Evolutionary conservation across 2,113 vertebrate genomes (phyloP).

Genomic region (Malurus elegans): DNA sequence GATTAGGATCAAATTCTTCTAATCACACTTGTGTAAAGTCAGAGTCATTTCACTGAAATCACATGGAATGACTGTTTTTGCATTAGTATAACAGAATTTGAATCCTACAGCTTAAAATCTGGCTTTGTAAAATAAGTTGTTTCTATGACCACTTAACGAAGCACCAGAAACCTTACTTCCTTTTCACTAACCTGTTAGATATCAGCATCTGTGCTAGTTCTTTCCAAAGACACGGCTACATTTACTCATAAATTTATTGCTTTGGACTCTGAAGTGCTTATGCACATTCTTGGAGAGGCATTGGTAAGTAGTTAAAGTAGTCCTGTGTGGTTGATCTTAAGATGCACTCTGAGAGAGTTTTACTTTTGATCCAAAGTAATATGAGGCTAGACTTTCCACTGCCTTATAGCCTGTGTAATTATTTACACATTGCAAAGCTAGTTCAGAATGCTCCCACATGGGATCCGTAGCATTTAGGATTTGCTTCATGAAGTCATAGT

Average conservation of each 20-base stretch:
- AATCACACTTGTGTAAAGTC: conserved; percentile 32
- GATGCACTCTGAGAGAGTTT: neutral
- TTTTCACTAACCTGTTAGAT: neutral
- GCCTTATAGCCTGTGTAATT: neutral
- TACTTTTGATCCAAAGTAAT: conserved; percentile 24
- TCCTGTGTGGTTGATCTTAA: neutral
- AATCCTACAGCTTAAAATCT: neutral
- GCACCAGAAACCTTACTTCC: neutral
- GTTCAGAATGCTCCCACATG: neutral
- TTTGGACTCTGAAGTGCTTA: conserved; percentile 2
- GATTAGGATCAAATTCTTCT: conserved; percentile 56
- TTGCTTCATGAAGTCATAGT: neutral
- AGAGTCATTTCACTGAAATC: conserved; percentile 9
- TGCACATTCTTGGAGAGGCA: neutral
- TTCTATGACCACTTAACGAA: neutral
- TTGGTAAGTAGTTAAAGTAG: neutral
- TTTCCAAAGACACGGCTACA: conserved; percentile 24
- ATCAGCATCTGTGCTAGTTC: neutral
- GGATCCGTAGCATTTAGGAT: neutral
- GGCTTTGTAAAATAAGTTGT: neutral
- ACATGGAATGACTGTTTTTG: neutral
- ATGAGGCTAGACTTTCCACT: neutral
- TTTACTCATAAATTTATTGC: neutral
- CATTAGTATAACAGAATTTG: neutral
- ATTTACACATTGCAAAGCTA: neutral